A percentile compares a stretch with the other conserved stretches of the same genome.
Evolutionary conservation across 2,797 vertebrate species (phyloP).

Genomic region (Atherinosoma microstoma): DNA sequence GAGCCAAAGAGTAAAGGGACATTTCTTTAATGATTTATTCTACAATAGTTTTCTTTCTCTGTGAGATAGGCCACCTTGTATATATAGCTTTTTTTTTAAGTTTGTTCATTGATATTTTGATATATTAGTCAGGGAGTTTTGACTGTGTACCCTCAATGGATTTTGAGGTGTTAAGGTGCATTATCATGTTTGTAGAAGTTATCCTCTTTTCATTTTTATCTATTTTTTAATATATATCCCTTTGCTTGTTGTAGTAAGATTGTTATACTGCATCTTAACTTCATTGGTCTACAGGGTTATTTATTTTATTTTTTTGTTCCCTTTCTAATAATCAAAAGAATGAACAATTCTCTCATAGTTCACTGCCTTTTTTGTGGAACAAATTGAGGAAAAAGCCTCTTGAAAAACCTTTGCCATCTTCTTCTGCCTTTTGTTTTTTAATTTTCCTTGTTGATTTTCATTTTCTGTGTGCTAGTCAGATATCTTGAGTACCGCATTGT

Average conservation of each 20-base stretch:
- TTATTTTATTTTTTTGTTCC: too few species aligned
- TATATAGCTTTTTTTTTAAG: not conserved
- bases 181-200: not conserved
- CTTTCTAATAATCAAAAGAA: not conserved
- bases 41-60: too few species aligned
- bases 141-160: too few species aligned
- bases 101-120: not conserved
- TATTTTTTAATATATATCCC: too few species aligned
- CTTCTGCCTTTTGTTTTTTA: not conserved
- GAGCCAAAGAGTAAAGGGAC: too few species aligned
- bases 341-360: not conserved
- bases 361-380: not conserved
- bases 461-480: not conserved
- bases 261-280: too few species aligned
- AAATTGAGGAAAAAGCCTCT: not conserved
- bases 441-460: not conserved
- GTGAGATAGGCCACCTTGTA: not conserved
- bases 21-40: too few species aligned
- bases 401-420: not conserved
- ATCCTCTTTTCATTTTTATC: not conserved
- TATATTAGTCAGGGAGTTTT: not conserved
- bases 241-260: too few species aligned
- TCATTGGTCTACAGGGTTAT: not conserved
- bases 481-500: not conserved
- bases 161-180: not conserved